Conservation (phyloP, 2,113 vertebrate species). For the Tragulus kanchil region DNA sequence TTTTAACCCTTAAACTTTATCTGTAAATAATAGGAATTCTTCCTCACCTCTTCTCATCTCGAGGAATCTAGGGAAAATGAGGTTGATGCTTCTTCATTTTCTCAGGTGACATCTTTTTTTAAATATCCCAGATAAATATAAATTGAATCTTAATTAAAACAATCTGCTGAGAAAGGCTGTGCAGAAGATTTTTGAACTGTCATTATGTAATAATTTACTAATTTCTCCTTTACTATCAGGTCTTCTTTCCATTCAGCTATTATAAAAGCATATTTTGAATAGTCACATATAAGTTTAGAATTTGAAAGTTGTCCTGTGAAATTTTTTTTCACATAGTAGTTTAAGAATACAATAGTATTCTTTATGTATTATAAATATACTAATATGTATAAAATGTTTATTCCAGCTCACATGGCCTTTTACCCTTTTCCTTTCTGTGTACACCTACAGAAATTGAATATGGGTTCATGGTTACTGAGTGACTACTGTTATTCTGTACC, state of each 20-base stretch:
- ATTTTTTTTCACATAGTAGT: neutral
- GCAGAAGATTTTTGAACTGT: neutral
- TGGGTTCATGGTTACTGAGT: neutral
- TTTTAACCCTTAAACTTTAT: neutral
- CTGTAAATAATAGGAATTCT: neutral
- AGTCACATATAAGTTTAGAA: conserved; percentile 13
- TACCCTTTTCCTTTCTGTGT: rapidly evolving
- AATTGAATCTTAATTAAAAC: conserved; percentile 22
- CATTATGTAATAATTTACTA: neutral
- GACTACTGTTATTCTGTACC: neutral
- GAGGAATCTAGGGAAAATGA: neutral
- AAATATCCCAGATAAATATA: neutral
- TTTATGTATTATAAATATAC: neutral
- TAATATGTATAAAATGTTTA: neutral
- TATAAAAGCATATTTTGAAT: neutral
- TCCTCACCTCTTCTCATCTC: neutral
- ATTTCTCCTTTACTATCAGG: neutral
- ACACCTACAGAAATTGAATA: neutral
- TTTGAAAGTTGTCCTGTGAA: neutral
- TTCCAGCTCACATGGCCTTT: neutral
- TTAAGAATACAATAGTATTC: neutral
- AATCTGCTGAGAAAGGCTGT: neutral
- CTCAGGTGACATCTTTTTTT: neutral
- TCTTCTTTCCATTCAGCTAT: neutral
- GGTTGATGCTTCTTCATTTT: neutral